Evolutionary conservation across 1,140 invertebrate genomes (phyloP), one percentile per base, ranked within the genome.

Genomic region (Plutomurus gul): DNA sequence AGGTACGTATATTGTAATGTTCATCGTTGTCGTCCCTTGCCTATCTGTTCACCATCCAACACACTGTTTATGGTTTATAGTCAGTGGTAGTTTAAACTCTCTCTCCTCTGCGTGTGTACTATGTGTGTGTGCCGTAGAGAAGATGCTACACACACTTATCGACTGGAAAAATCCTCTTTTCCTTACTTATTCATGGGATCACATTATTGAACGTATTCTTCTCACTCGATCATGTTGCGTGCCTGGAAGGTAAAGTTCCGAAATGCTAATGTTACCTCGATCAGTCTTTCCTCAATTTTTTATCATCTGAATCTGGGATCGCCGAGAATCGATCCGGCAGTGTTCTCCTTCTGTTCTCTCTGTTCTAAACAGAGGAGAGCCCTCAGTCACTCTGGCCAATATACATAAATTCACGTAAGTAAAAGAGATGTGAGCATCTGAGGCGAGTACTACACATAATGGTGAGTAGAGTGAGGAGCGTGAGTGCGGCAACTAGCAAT

Each of bases 201-300:
- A 73, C 71, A 73, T 73, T 73, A 73, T 73, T 46, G 71, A 73
- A 37, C 71, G 71, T 73, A 73, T 73, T 73, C 71, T 73, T 73
- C 71, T 73, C 71, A 73, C 71, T 73, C 71, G 39, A 73, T 73
- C 71, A 73, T 73, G 71, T 73, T 43, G 36, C 71, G 71, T 73
- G 71, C 71, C 71, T 43, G 18, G 71, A 73, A 73, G 71, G 37
- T 43, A 39, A 73, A 73, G 71, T 43, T 37, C 27, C 22, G 40
- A 73, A 73, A 73, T 73, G 71, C 71, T 73, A 73, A 73, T 73
- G 71, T 37, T 73, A 25, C 22, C 40, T 73, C 71, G 37, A 73
- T 73, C 71, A 73, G 11, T 73, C 71, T 40, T 40, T 43, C 36
- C 71, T 73, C 71, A 73, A 73, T 73, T 73, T 73, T 73, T 73